A percentile compares a stretch with the other conserved stretches of the same genome.
Conservation (phyloP, 2,797 vertebrate genomes). For the Tachyglossus aculeatus region DNA sequence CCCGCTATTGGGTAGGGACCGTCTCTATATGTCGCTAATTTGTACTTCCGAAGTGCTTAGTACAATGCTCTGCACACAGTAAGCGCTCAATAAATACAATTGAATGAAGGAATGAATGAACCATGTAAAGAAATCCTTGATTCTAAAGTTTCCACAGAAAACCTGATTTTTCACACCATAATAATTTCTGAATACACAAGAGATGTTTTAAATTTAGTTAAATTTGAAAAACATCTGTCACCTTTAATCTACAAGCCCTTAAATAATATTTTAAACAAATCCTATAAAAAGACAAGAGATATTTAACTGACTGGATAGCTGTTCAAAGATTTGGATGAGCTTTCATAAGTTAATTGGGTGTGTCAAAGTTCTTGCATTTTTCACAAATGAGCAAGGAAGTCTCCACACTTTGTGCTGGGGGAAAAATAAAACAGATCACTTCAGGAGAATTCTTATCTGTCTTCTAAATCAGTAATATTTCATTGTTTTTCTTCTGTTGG, state of each 20-base stretch:
- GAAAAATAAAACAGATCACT: background rate
- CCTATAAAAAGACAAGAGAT: too few relatives aligned
- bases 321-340: background rate
- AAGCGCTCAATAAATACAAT: too few relatives aligned
- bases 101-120: too few relatives aligned
- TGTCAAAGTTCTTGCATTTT: constrained; percentile 12
- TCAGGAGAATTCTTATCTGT: background rate
- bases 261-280: constrained; percentile 10
- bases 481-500: background rate
- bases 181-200: background rate
- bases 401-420: background rate
- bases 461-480: background rate
- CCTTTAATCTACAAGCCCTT: background rate
- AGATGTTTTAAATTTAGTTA: background rate
- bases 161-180: background rate
- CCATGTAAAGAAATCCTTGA: background rate
- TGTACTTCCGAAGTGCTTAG: too few relatives aligned
- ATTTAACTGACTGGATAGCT: background rate
- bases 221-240: background rate
- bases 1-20: too few relatives aligned
- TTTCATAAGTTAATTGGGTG: background rate
- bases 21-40: too few relatives aligned
- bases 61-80: too few relatives aligned
- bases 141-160: constrained; percentile 1
- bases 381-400: background rate